Conservation (phyloP, 2,888 invertebrate genomes). For the Acronicta psi region DNA sequence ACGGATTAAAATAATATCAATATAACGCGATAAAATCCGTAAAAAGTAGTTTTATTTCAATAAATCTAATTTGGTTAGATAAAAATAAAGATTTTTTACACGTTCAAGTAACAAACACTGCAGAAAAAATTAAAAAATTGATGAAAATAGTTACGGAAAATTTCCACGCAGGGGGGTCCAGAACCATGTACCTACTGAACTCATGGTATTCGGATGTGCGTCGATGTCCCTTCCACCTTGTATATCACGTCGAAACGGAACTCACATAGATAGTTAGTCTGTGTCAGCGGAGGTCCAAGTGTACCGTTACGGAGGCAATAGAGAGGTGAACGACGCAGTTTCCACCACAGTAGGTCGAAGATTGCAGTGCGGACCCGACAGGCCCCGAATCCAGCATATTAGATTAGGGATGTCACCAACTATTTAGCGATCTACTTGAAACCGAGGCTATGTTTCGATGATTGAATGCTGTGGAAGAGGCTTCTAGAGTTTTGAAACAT, state of each 20-base stretch:
- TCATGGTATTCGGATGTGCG: too few relatives aligned
- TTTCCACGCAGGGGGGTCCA: too few relatives aligned
- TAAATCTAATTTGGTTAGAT: too few relatives aligned
- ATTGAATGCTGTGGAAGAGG: conserved; percentile 52
- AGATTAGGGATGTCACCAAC: conserved; percentile 79
- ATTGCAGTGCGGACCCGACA: conserved; percentile 68
- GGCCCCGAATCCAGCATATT: conserved; percentile 75
- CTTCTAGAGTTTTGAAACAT: conserved; percentile 33
- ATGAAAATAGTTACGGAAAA: too few relatives aligned
- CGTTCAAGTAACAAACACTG: too few relatives aligned
- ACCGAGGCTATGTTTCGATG: conserved; percentile 58
- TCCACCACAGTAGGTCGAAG: conserved; percentile 68
- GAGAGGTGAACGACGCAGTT: conserved; percentile 64
- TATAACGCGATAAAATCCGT: too few relatives aligned
- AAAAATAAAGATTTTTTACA: too few relatives aligned
- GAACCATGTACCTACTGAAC: too few relatives aligned
- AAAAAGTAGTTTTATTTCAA: too few relatives aligned
- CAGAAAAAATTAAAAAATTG: too few relatives aligned
- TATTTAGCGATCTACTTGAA: conserved; percentile 77
- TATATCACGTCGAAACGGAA: conserved; percentile 56
- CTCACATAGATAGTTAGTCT: conserved; percentile 61
- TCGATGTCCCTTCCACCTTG: too few relatives aligned
- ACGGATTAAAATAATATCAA: too few relatives aligned
- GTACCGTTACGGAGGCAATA: conserved; percentile 64
- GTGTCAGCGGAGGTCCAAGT: conserved; percentile 69